Percentiles rank a stretch among this genome's conserved stretches.
phyloP scores from a whole-genome alignment of 2,113 vertebrate genomes.

The Platichthys flesus region DNA sequence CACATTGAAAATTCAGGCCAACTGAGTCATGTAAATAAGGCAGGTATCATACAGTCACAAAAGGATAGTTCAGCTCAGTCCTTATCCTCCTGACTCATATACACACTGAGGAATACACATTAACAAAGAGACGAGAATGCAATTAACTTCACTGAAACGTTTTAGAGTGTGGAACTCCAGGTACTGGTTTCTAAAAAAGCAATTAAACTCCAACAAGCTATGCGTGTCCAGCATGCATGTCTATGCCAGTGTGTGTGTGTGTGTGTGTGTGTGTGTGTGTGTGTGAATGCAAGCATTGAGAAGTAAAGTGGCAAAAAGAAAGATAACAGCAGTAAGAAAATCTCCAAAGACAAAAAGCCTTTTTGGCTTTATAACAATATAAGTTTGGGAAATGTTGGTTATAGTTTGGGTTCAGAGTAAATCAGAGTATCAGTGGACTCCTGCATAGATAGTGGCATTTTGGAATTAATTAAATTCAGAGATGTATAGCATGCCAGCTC shows the following conservation, averaged over 20 bases:
- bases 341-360: too few relatives aligned
- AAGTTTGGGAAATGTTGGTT: too few relatives aligned
- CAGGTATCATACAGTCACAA: conserved; percentile 32
- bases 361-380: conserved; percentile 3
- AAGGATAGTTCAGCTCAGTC: conserved; percentile 22
- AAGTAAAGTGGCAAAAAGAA: background rate
- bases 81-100: conserved; percentile 20
- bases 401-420: background rate
- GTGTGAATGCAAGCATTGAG: background rate
- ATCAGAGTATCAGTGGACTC: background rate
- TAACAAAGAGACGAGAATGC: conserved; percentile 27
- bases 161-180: conserved; percentile 41
- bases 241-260: too few relatives aligned
- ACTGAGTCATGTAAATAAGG: conserved; percentile 36
- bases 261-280: background rate
- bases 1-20: conserved; percentile 3
- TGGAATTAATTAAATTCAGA: background rate
- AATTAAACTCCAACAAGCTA: conserved; percentile 34
- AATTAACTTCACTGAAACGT: conserved; percentile 31
- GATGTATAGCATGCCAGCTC: background rate
- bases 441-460: background rate
- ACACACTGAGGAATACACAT: conserved; percentile 12
- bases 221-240: conserved; percentile 1
- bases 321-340: conserved; percentile 7
- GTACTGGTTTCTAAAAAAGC: conserved; percentile 45